Conservation (phyloP, 1,140 invertebrate genomes). For the Ptiloglossa arizonensis region DNA sequence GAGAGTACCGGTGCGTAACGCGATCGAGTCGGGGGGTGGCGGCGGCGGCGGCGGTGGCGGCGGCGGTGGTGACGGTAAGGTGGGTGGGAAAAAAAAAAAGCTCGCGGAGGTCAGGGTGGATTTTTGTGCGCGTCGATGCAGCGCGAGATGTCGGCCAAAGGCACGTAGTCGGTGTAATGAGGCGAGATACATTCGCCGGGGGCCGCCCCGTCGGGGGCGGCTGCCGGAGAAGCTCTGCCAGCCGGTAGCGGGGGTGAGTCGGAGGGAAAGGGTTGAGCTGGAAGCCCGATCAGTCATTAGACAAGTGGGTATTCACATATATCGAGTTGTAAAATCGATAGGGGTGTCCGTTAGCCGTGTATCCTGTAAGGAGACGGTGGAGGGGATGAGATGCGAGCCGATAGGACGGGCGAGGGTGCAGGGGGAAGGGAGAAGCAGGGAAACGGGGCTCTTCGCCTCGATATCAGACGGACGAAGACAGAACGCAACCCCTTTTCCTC, state of each 20-base stretch:
- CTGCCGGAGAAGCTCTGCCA: slow-evolving; percentile 64
- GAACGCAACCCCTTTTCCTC: slow-evolving; percentile 63
- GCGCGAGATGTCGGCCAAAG: slow-evolving; percentile 69
- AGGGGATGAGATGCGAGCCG: slow-evolving; percentile 78
- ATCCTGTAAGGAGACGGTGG: slow-evolving; percentile 78
- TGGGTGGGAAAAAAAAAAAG: neutral
- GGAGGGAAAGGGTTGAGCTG: slow-evolving; percentile 76
- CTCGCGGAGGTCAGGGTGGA: slow-evolving; percentile 50
- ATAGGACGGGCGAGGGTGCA: slow-evolving; percentile 55
- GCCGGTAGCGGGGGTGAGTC: slow-evolving; percentile 59
- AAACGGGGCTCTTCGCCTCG: slow-evolving; percentile 51
- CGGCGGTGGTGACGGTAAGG: neutral
- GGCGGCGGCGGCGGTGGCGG: neutral
- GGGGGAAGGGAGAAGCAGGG: slow-evolving; percentile 52
- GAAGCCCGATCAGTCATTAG: slow-evolving; percentile 82
- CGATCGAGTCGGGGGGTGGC: no score
- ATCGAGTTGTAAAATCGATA: slow-evolving; percentile 83
- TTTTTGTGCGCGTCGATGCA: slow-evolving; percentile 71
- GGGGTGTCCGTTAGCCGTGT: slow-evolving; percentile 81
- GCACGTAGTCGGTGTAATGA: slow-evolving; percentile 75
- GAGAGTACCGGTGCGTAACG: slow-evolving; percentile 6
- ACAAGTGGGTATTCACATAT: slow-evolving; percentile 82
- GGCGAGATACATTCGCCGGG: slow-evolving; percentile 72
- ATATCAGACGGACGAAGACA: slow-evolving; percentile 58
- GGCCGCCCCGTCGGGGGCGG: slow-evolving; percentile 57